A percentile compares a stretch with the other conserved stretches of the same genome.
Evolutionary conservation across 53 echinoderm and acorn worm genomes (phyloP).

Genomic region (Echinometra lucunter): DNA sequence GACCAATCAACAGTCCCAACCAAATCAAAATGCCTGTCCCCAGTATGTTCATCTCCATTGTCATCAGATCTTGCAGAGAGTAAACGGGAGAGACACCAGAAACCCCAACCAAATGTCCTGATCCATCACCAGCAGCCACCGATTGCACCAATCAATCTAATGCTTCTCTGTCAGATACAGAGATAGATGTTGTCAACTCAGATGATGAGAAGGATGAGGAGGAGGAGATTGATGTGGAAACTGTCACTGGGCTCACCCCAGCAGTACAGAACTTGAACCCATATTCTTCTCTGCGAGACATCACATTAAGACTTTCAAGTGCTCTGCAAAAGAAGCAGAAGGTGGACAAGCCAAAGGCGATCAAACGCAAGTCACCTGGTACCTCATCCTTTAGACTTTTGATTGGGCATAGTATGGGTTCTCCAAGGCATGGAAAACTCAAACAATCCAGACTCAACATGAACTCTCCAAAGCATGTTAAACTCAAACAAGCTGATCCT

Average conservation of each 20-base stretch:
- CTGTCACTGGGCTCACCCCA: not conserved
- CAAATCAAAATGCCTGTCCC: no score
- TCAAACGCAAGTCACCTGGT: not conserved
- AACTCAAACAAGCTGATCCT: not conserved
- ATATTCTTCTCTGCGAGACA: constrained; percentile 5
- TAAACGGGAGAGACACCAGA: no score
- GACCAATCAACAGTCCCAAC: not conserved
- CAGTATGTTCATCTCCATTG: no score
- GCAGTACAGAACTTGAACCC: not conserved
- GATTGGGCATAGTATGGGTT: no score
- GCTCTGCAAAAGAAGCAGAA: not conserved
- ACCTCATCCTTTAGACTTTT: not conserved
- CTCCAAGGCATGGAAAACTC: not conserved
- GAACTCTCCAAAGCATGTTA: not conserved
- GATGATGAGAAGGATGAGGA: constrained; percentile 50
- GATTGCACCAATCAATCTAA: not conserved
- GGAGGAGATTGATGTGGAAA: constrained; percentile 39
- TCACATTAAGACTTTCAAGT: constrained; percentile 22
- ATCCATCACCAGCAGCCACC: no score
- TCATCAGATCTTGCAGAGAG: no score
- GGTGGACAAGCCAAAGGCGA: not conserved
- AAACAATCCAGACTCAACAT: not conserved
- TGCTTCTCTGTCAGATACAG: not conserved
- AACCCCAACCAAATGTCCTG: no score
- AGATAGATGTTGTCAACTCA: constrained; percentile 45